Base-by-base conservation (phyloP, 2,888 invertebrate species). In the Drosophila demipolita region DNA sequence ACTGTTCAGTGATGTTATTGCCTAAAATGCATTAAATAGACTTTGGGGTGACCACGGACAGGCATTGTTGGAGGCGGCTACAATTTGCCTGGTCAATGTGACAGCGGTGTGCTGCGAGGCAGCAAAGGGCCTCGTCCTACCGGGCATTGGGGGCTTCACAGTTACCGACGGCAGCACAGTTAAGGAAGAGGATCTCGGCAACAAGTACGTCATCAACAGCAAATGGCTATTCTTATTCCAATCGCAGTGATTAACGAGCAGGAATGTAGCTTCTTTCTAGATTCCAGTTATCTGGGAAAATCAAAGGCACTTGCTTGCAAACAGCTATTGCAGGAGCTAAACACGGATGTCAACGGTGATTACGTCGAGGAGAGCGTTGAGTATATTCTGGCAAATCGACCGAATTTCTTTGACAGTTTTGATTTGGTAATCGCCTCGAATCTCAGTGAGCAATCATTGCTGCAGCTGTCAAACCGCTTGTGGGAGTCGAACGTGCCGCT, bases 21-120 rank as follows among this genome's bases (percentile, higher is more conserved):
- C 12, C 7, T n/a, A 42, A 57, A 0, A 38, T 64, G 40, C 11
- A 6, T 0, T 17, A 17, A 36, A 45, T 85, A 97, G 98, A 91
- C 94, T 99, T 87, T 99, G 99, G 99, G 99, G 99, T 75, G 99
- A 99, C 92, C 98, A 99, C 93, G 99, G 99, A 0, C 99, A 99
- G 94, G 93, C 95, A 76, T 95, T 97, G 5, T 94, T 99, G 66
- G 99, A 99, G 94, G 95, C 95, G 75, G 96, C 98, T 20, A 97
- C 97, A 92, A 96, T 99, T 82, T 99, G 99, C 92, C 93, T 99
- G 32, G 96, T 99, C 77, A 98, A 99, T 93, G 99, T 98, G 1
- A 97, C 97, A 49, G 97, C 97, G 8, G 94, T 98, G 54, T 99
- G 99, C 17, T 98, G 99, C 32, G 99, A 99, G 94, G 96, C 97